A percentile compares a stretch with the other conserved stretches of the same genome.
Conservation (phyloP, 92 coral and sea anemone genomes). For the Desmophyllum pertusum region DNA sequence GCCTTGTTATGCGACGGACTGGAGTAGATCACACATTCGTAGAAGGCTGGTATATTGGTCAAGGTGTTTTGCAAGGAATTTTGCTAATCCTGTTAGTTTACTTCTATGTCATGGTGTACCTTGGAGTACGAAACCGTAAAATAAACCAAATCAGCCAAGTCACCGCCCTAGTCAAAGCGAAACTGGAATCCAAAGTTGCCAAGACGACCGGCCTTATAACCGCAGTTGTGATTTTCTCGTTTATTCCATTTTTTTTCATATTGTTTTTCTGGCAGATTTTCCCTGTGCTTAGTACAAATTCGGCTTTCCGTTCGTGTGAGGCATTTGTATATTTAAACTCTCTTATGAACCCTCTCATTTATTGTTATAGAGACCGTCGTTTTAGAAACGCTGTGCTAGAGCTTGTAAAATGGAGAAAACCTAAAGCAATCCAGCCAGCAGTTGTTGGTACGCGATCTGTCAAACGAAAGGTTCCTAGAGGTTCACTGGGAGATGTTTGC, state of each 20-base stretch:
- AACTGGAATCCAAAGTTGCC: neutral
- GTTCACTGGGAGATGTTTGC: neutral
- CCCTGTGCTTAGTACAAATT: neutral
- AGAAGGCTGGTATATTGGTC: neutral
- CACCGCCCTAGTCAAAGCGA: neutral
- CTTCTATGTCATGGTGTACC: neutral
- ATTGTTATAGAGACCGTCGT: neutral
- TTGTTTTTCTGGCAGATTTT: neutral
- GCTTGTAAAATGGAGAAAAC: neutral
- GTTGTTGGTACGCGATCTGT: neutral
- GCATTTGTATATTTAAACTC: neutral
- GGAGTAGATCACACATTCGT: neutral
- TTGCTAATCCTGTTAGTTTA: neutral
- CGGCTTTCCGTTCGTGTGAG: neutral
- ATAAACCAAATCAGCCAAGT: neutral
- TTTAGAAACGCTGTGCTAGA: neutral
- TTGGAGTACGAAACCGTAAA: neutral
- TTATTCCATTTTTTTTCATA: neutral
- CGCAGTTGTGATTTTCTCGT: neutral
- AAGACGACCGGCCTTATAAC: neutral
- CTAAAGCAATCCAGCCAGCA: neutral
- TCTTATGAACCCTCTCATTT: neutral
- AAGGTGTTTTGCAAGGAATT: neutral
- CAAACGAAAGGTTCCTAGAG: neutral
- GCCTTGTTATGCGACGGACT: neutral